Conservation (phyloP, 2,113 vertebrate species). For the Heloderma charlesbogerti region DNA sequence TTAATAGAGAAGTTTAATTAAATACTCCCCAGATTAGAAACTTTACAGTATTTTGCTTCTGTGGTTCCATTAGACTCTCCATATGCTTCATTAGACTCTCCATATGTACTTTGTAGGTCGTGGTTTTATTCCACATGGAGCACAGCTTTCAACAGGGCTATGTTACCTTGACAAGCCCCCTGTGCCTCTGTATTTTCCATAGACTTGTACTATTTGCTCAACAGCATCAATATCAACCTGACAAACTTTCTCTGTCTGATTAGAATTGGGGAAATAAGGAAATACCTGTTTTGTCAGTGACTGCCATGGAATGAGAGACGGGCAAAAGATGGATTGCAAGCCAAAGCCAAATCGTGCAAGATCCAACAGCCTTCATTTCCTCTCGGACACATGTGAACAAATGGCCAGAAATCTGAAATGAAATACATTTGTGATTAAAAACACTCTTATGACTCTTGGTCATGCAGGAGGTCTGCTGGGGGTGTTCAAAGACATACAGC, state of each 20-base stretch:
- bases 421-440: constrained; percentile 51
- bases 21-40: constrained; percentile 3
- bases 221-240: background rate
- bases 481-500: background rate
- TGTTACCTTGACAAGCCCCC: background rate
- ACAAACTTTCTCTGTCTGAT: background rate
- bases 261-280: constrained; percentile 27
- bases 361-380: constrained; percentile 83
- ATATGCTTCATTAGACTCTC: background rate
- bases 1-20: background rate
- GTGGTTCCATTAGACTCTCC: background rate
- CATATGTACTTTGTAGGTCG: background rate
- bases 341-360: constrained; percentile 85
- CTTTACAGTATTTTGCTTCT: background rate
- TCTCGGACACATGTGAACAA: constrained; percentile 78
- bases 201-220: background rate
- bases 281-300: constrained; percentile 89
- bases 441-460: background rate
- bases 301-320: constrained; percentile 79
- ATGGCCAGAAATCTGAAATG: constrained; percentile 79
- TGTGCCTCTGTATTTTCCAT: background rate
- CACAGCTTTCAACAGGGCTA: background rate
- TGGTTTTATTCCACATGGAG: background rate
- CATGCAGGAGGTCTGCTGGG: background rate
- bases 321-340: constrained; percentile 77